Percentiles rank a stretch among this genome's conserved stretches.
Conservation (phyloP, 2,113 vertebrate genomes). For the Microtus montanus region DNA sequence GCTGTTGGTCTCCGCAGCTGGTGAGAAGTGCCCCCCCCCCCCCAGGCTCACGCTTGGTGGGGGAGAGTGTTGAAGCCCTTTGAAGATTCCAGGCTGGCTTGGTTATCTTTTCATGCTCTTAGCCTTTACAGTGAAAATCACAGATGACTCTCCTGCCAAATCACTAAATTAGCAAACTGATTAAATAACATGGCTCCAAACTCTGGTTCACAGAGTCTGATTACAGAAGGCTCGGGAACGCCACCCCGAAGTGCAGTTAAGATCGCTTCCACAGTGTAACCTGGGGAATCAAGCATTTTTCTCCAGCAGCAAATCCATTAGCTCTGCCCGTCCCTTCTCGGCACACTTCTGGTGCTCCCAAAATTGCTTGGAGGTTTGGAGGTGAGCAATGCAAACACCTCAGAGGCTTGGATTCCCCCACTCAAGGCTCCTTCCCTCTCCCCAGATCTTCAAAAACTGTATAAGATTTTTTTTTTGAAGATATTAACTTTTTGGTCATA, state of each 20-base stretch:
- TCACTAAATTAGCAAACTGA: background rate
- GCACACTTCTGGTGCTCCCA: background rate
- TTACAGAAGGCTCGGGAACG: rapidly evolving
- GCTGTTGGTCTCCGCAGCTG: background rate
- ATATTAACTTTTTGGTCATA: background rate
- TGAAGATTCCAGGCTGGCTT: background rate
- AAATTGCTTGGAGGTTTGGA: constrained; percentile 13
- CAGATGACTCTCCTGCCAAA: background rate
- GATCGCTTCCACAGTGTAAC: background rate
- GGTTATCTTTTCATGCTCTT: background rate
- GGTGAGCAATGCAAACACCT: background rate
- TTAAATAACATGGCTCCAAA: rapidly evolving
- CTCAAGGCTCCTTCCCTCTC: background rate
- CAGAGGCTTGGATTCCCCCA: background rate
- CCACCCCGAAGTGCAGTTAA: background rate
- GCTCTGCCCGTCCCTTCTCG: background rate
- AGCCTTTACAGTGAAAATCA: background rate
- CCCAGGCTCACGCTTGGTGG: rapidly evolving
- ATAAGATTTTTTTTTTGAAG: background rate
- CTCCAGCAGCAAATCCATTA: background rate
- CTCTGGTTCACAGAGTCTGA: background rate
- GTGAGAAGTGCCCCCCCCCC: rapidly evolving
- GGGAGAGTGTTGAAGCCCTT: background rate
- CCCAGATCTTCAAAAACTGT: background rate
- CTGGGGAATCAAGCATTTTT: background rate